Percentiles rank a stretch among this genome's conserved stretches.
Evolutionary conservation across 2,888 invertebrate genomes (phyloP).

Genomic region (Branchinecta sandiegonensis): DNA sequence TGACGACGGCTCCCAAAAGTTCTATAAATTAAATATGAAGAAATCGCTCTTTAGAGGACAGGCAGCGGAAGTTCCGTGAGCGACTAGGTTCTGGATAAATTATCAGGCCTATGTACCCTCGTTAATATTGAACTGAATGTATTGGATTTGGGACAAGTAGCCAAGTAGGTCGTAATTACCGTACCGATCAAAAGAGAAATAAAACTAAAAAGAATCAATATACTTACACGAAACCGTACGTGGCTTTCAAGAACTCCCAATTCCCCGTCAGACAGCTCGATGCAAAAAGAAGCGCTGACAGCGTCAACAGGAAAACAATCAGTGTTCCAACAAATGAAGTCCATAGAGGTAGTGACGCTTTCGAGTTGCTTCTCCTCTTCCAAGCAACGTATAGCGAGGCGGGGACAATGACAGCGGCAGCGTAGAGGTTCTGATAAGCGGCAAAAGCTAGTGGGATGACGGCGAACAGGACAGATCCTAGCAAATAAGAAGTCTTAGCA

Average conservation of each 20-base stretch:
- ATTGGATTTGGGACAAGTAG: too few relatives aligned
- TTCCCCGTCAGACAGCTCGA: constrained; percentile 49
- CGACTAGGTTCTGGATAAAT: too few relatives aligned
- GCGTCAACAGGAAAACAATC: constrained; percentile 41
- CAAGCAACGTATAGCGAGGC: constrained; percentile 51
- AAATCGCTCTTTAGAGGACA: too few relatives aligned
- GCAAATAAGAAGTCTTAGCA: constrained; percentile 24
- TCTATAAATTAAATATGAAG: too few relatives aligned
- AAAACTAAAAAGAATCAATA: constrained; percentile 16
- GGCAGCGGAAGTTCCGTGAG: too few relatives aligned
- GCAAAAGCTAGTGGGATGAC: constrained; percentile 57
- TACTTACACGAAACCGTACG: constrained; percentile 67
- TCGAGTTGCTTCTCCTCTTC: constrained; percentile 29
- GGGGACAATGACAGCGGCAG: constrained; percentile 66
- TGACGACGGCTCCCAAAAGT: too few relatives aligned
- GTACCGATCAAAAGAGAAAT: not conserved
- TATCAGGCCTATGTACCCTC: too few relatives aligned
- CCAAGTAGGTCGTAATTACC: too few relatives aligned
- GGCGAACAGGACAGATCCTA: constrained; percentile 45
- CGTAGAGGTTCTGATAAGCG: constrained; percentile 57
- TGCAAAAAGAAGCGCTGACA: constrained; percentile 43
- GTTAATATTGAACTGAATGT: too few relatives aligned
- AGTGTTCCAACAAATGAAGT: constrained; percentile 41
- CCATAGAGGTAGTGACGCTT: constrained; percentile 37
- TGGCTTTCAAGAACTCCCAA: constrained; percentile 44